These are phyloP conservation scores for Litoditis marina DNA, from an alignment of 2,888 invertebrate genomes.

Conservation along the genomic window DNA sequence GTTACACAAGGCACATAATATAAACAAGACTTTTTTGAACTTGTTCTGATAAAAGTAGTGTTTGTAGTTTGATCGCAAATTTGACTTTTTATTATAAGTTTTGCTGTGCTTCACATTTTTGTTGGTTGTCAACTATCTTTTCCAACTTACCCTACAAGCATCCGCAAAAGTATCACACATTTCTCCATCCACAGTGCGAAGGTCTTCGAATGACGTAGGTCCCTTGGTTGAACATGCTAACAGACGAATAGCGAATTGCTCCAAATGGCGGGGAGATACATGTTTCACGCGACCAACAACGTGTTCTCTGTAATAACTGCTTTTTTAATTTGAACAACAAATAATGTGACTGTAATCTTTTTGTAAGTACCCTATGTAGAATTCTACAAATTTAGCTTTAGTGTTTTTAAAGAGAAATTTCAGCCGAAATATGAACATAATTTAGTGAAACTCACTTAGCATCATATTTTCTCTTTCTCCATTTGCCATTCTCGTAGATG, in stretches of 20 bases:
- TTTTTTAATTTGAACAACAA: constrained; percentile 2
- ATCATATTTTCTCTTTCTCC: background rate
- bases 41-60: no score
- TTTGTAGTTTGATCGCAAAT: no score
- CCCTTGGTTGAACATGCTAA: background rate
- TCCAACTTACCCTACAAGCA: constrained; percentile 1
- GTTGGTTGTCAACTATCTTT: no score
- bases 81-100: no score
- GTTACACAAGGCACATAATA: no score
- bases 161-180: constrained; percentile 5
- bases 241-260: constrained; percentile 14
- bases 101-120: no score
- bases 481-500: background rate
- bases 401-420: no score
- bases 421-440: no score
- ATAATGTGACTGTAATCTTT: background rate
- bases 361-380: no score
- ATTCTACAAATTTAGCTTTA: no score
- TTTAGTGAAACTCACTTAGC: no score
- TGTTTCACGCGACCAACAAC: constrained; percentile 7
- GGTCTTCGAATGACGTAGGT: constrained; percentile 4
- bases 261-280: constrained; percentile 13
- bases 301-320: background rate
- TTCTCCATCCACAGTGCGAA: background rate
- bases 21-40: no score